Conservation (phyloP, 30 jellyfish, hydroid and myxozoan species). For the Sanderia malayensis region DNA sequence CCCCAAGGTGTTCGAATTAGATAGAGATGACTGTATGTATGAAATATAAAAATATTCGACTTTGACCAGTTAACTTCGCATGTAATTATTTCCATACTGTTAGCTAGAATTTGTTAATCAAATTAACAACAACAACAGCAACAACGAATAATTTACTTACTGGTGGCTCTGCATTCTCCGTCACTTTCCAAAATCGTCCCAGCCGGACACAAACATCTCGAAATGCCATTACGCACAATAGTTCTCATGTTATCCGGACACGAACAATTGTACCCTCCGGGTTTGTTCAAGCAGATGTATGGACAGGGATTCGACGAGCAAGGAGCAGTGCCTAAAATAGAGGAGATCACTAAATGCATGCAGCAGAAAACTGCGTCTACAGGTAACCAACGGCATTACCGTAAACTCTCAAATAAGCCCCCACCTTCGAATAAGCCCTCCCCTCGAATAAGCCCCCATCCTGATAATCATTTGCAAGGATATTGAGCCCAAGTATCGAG, state of each 20-base stretch:
- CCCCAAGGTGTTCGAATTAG: too few relatives aligned
- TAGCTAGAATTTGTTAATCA: neutral
- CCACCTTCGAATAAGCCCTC: too few relatives aligned
- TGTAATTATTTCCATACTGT: neutral
- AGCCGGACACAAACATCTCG: constrained; percentile 71
- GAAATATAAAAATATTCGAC: neutral
- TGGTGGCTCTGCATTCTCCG: constrained; percentile 57
- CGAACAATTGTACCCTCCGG: constrained; percentile 56
- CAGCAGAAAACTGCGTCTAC: too few relatives aligned
- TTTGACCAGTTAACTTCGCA: neutral
- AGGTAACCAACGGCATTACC: too few relatives aligned
- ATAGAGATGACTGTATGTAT: neutral
- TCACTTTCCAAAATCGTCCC: constrained; percentile 33
- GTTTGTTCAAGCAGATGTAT: constrained; percentile 47
- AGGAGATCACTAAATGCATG: too few relatives aligned
- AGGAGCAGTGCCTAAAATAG: constrained; percentile 47
- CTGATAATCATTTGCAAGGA: too few relatives aligned
- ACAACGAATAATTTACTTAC: constrained; percentile 10
- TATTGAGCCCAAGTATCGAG: too few relatives aligned
- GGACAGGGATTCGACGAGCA: constrained; percentile 45
- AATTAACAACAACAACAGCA: neutral
- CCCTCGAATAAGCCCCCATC: too few relatives aligned
- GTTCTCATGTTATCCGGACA: constrained; percentile 76
- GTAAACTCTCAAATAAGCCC: too few relatives aligned
- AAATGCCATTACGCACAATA: constrained; percentile 21